phyloP scores from a whole-genome alignment of 2,888 invertebrate species.

The Antheraea yamamai region DNA sequence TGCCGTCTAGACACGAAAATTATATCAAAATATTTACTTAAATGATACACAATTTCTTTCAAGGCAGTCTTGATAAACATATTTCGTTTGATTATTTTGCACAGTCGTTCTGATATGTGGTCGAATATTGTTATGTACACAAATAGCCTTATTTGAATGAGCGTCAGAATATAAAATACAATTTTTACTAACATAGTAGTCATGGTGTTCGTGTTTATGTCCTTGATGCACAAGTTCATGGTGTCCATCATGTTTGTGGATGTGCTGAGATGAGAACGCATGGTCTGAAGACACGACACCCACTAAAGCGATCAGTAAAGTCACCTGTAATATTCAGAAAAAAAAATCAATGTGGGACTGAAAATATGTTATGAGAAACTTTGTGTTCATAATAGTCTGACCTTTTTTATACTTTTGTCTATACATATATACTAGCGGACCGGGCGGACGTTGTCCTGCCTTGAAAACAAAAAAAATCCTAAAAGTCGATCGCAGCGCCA shows the following conservation, averaged over 20 bases:
- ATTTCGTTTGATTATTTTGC: not conserved
- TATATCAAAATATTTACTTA: not conserved
- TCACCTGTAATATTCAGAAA: conserved; percentile 12
- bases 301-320: not conserved
- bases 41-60: not conserved
- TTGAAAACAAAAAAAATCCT: too few relatives aligned
- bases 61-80: not conserved
- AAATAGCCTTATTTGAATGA: not conserved
- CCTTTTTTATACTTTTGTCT: too few relatives aligned
- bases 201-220: conserved; percentile 35
- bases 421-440: too few relatives aligned
- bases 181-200: conserved; percentile 38
- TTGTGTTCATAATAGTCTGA: not conserved
- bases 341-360: not conserved
- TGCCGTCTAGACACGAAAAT: not conserved
- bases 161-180: not conserved
- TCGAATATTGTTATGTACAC: not conserved
- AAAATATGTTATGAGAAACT: not conserved
- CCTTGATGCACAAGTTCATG: conserved; percentile 33
- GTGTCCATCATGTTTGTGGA: conserved; percentile 42
- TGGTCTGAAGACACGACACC: conserved; percentile 15
- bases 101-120: not conserved
- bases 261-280: conserved; percentile 45
- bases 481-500: too few relatives aligned
- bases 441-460: too few relatives aligned